These are phyloP conservation scores for Pachypanchax playfairii DNA, from an alignment of 2,113 vertebrate species.

Conservation along the genomic window DNA sequence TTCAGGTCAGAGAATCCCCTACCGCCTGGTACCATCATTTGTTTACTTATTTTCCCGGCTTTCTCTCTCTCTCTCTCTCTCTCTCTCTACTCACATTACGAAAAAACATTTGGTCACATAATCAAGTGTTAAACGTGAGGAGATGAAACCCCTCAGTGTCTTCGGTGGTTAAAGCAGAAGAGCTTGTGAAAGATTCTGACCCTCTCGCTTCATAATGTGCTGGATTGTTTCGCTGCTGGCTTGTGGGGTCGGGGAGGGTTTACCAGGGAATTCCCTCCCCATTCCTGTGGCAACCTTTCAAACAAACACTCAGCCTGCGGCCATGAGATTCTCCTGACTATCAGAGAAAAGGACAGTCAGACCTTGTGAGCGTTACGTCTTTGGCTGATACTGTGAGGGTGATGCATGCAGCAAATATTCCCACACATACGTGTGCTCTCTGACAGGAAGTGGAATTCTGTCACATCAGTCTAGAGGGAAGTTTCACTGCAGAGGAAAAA, in stretches of 20 bases:
- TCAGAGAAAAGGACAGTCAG: neutral
- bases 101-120: slow-evolving; percentile 46
- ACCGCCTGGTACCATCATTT: slow-evolving; percentile 49
- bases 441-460: no score
- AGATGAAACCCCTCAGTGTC: neutral
- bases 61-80: slow-evolving; percentile 14
- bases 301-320: slow-evolving; percentile 34
- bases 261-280: slow-evolving; percentile 28
- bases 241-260: slow-evolving; percentile 7
- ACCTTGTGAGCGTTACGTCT: slow-evolving; percentile 20
- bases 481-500: no score
- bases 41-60: slow-evolving; percentile 42
- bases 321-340: neutral
- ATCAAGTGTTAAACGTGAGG: neutral
- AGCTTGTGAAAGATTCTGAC: slow-evolving; percentile 8
- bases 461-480: no score
- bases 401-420: no score
- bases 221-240: slow-evolving; percentile 34
- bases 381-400: neutral
- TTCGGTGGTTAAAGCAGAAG: slow-evolving; percentile 7
- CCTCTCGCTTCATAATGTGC: slow-evolving; percentile 23
- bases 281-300: slow-evolving; percentile 44
- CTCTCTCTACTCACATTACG: slow-evolving; percentile 36
- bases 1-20: slow-evolving; percentile 63
- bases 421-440: no score